phyloP scores from a whole-genome alignment of 2,113 vertebrate genomes.

The Pipa parva region DNA sequence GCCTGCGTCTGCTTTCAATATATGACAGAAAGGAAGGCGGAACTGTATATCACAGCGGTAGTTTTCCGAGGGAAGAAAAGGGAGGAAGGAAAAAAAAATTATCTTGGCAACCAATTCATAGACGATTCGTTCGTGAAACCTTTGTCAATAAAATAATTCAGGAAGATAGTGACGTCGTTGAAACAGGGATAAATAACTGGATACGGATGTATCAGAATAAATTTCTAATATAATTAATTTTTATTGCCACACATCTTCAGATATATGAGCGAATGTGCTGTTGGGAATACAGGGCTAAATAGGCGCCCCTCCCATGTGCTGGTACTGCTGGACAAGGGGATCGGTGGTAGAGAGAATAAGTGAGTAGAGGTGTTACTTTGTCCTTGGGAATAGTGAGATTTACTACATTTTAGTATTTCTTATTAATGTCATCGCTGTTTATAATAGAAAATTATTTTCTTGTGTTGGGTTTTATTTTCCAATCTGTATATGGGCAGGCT shows the following conservation, averaged over 20 bases:
- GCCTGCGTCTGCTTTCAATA: too few relatives aligned
- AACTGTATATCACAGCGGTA: neutral
- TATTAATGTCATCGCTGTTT: too few relatives aligned
- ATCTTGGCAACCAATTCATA: neutral
- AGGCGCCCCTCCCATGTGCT: conserved; percentile 24
- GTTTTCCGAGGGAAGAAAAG: neutral
- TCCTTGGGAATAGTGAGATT: too few relatives aligned
- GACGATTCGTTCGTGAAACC: neutral
- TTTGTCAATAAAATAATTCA: neutral
- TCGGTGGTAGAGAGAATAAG: neutral
- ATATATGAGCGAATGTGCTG: conserved; percentile 8
- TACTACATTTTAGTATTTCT: too few relatives aligned
- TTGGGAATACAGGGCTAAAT: neutral
- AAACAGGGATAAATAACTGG: neutral
- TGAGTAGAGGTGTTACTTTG: conserved; percentile 1
- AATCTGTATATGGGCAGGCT: too few relatives aligned
- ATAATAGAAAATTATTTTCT: too few relatives aligned
- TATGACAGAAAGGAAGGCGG: neutral
- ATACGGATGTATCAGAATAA: neutral
- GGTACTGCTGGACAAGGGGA: conserved; percentile 1
- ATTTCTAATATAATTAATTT: neutral
- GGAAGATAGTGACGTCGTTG: neutral
- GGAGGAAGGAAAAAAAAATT: neutral
- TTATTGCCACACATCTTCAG: neutral
- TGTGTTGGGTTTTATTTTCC: too few relatives aligned